Evolutionary conservation across 2,113 vertebrate genomes (phyloP).

Genomic region (Myodes glareolus): DNA sequence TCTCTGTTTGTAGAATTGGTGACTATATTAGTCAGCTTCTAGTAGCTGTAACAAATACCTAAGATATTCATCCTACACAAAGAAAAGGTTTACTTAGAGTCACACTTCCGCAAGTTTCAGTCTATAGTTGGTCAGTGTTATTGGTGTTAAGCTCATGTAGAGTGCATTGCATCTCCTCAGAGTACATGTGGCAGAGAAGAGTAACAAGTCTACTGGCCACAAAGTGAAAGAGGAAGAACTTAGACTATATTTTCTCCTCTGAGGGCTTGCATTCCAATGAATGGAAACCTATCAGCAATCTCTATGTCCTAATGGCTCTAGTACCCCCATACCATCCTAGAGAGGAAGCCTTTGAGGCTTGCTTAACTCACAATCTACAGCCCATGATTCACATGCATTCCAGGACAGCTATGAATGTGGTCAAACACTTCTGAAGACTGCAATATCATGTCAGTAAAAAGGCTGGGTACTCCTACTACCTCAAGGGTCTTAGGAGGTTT

Average conservation of each 20-base stretch:
- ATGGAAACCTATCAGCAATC: neutral
- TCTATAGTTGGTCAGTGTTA: neutral
- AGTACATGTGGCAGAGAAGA: neutral
- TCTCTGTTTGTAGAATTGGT: neutral
- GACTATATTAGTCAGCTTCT: neutral
- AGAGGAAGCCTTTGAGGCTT: neutral
- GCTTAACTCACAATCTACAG: neutral
- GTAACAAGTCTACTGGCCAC: neutral
- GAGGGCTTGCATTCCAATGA: too few relatives aligned
- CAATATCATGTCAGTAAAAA: too few relatives aligned
- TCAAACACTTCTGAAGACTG: neutral
- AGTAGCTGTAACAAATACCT: neutral
- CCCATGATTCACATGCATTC: too few relatives aligned
- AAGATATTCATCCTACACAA: neutral
- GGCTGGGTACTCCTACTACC: neutral
- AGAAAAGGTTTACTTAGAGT: neutral
- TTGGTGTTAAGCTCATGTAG: neutral
- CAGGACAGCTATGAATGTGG: neutral
- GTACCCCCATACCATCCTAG: accelerated
- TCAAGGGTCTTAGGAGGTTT: neutral
- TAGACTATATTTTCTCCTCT: neutral
- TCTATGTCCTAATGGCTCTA: neutral
- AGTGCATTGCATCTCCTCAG: neutral
- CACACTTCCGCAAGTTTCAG: neutral
- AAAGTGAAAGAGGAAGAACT: neutral